Conservation (phyloP, 1,140 invertebrate species). For the Drosophila suzukii region DNA sequence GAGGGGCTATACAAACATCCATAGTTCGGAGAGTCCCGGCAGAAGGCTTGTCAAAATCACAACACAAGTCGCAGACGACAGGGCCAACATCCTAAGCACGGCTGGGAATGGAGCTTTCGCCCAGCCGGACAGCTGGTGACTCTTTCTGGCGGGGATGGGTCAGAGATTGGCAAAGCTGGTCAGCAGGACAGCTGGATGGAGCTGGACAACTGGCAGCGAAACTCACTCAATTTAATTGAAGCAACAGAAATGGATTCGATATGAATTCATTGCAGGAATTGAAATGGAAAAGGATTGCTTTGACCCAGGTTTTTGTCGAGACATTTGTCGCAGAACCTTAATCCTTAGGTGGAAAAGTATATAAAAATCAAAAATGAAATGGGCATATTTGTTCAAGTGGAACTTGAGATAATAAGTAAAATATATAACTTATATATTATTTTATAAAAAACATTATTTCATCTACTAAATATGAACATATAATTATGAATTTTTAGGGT, state of each 20-base stretch:
- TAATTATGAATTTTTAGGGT: no score
- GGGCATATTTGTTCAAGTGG: background rate
- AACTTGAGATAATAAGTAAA: background rate
- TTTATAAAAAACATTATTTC: no score
- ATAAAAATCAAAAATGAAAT: background rate
- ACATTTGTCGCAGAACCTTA: no score
- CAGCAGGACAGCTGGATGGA: constrained; percentile 22
- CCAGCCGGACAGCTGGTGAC: constrained; percentile 41
- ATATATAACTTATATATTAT: no score
- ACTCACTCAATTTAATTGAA: constrained; percentile 64
- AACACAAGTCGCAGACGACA: constrained; percentile 71
- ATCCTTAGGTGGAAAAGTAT: background rate
- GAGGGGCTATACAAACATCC: constrained; percentile 54
- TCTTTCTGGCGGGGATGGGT: constrained; percentile 10
- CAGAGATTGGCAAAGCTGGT: constrained; percentile 14
- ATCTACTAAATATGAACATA: no score
- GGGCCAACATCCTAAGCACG: constrained; percentile 53
- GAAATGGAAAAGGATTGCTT: background rate
- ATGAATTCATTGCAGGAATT: background rate
- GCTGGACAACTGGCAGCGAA: constrained; percentile 20
- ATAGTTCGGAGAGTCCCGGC: constrained; percentile 7
- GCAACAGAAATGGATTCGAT: constrained; percentile 5
- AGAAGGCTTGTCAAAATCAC: constrained; percentile 70
- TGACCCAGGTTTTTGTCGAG: background rate
- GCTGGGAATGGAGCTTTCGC: constrained; percentile 39